Evolutionary conservation across 2,888 invertebrate genomes (phyloP), one percentile per base, ranked within the genome.

Genomic region (Malthinus seriepunctatus): DNA sequence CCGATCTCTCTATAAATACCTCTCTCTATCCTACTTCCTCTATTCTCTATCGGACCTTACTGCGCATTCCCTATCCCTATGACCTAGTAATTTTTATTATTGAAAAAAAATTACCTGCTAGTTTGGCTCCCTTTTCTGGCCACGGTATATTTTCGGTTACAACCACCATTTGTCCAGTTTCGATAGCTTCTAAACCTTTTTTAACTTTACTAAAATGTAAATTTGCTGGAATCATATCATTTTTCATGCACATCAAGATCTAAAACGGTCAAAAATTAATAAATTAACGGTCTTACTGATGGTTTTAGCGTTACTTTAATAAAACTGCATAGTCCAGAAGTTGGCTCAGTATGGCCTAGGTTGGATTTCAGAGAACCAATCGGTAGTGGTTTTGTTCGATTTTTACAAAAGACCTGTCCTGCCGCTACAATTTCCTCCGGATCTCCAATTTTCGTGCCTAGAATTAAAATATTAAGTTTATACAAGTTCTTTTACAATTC

Each of bases 301-400:
- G 8, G 23, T 6, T 46, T 11, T 7, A 12, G 9, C 23, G 37
- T 73, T 64, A 88, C 90, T 82, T 95, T 95, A 0, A 89, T 86
- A 59, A 95, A 76, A 0, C 93, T 90, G 67, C 92, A 92, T 1
- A 95, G 80, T 4, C 94, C 91, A 5, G 92, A 91, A 1, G 87
- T 86, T 0, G 95, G 90, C 74, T 97, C 97, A 0, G 91, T 85
- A 78, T 97, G 97, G 0, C 97, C 97, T 75, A 96, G 84, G 77
- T 96, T 97, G 0, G 95, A 95, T 75, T 97, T 97, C 32, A 95
- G 87, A 0, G 96, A 93, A 1, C 97, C 97, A 58, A 97, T 90
- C 48, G 86, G 79, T 0, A 96, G 82, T 0, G 95, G 90, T 0
- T 84, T 87, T 8, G 83, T 85, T n/a, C 95, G 83, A 14, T 86